Conservation (phyloP, 2,113 vertebrate species). For the Sturnira hondurensis region DNA sequence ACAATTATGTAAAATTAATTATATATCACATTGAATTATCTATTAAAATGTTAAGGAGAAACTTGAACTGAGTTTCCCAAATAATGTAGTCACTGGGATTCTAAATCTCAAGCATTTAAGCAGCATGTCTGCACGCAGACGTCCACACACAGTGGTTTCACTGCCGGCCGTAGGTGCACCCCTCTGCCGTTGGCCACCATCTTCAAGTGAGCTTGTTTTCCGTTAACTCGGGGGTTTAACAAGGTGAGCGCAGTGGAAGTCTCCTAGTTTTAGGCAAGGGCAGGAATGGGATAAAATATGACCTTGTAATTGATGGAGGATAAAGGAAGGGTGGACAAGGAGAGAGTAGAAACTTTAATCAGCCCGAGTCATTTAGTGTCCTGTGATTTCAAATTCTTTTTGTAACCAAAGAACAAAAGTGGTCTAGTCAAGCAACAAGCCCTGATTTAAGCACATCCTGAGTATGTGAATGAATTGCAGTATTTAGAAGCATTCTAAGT, state of each 20-base stretch:
- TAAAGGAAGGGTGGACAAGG: neutral
- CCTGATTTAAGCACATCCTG: neutral
- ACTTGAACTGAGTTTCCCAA: neutral
- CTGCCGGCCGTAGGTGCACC: neutral
- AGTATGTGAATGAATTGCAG: neutral
- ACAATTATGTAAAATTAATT: neutral
- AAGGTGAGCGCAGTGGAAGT: neutral
- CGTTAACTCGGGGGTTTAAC: neutral
- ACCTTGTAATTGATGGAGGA: neutral
- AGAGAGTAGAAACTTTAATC: neutral
- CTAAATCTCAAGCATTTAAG: neutral
- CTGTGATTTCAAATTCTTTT: neutral
- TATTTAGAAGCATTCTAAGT: neutral
- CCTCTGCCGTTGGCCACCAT: neutral
- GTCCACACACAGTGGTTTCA: neutral
- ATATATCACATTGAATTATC: neutral
- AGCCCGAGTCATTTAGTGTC: neutral
- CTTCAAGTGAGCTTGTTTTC: neutral
- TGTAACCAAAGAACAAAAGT: constrained; percentile 5
- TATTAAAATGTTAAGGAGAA: constrained; percentile 21
- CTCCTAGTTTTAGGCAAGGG: neutral
- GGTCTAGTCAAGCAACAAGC: neutral
- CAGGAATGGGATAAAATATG: neutral
- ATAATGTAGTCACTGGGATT: neutral
- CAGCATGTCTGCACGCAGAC: neutral